Percentiles rank a stretch among this genome's conserved stretches.
These are phyloP conservation scores for Helicorthomorpha holstii DNA, from an alignment of 1,140 invertebrate species.

Conservation along the genomic window DNA sequence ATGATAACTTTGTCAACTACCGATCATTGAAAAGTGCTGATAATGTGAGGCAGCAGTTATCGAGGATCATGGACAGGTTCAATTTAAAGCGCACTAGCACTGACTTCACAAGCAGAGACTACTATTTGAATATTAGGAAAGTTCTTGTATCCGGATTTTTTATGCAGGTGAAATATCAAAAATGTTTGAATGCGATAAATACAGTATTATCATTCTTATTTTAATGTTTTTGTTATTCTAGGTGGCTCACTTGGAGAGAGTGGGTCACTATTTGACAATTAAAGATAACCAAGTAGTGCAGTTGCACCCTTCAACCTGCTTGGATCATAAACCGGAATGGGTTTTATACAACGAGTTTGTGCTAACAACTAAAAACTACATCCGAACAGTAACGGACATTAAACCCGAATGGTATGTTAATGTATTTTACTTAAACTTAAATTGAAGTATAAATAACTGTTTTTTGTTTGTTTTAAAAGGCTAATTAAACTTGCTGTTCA, in stretches of 20 bases:
- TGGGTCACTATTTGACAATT: constrained; percentile 92
- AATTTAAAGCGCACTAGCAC: constrained; percentile 83
- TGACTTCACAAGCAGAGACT: constrained; percentile 97
- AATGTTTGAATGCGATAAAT: no score
- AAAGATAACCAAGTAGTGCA: constrained; percentile 99
- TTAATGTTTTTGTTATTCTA: constrained; percentile 22
- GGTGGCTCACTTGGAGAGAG: constrained; percentile 88
- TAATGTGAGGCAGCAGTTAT: constrained; percentile 64
- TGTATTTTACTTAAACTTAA: not conserved
- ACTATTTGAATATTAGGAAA: constrained; percentile 97
- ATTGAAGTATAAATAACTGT: not conserved
- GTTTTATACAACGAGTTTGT: constrained; percentile 99
- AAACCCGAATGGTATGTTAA: constrained; percentile 69
- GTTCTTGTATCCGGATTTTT: constrained; percentile 96
- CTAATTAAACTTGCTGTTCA: constrained; percentile 87
- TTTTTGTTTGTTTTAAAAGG: constrained; percentile 36
- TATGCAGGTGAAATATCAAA: constrained; percentile 85
- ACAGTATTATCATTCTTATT: no score
- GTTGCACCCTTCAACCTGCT: constrained; percentile 93
- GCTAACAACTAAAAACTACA: constrained; percentile 98
- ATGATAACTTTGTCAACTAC: constrained; percentile 98
- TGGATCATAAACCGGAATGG: constrained; percentile 99
- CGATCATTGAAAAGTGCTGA: constrained; percentile 88
- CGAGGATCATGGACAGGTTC: constrained; percentile 81
- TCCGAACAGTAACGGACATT: constrained; percentile 94